phyloP scores from a whole-genome alignment of 2,113 vertebrate genomes.

The Macquaria ambigua region DNA sequence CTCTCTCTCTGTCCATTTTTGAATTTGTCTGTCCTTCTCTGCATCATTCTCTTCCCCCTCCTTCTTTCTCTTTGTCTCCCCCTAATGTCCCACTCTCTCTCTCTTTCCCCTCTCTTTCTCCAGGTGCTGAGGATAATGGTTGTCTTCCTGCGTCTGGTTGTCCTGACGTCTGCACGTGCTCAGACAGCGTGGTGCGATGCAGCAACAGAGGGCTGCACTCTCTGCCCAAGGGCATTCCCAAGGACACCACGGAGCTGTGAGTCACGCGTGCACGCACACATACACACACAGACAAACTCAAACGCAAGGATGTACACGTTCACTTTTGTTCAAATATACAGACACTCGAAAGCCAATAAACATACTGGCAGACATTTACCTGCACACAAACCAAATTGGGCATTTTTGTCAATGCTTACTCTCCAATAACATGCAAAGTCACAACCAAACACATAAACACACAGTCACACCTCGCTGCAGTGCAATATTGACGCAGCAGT shows the following conservation, averaged over 20 bases:
- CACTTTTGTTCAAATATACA: not conserved
- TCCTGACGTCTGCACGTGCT: conserved; percentile 93
- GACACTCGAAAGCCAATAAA: not conserved
- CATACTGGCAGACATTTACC: not conserved
- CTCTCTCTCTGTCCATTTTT: conserved; percentile 29
- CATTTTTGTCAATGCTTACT: conserved; percentile 13
- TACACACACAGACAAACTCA: not conserved
- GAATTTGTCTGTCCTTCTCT: conserved; percentile 30
- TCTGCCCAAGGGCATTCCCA: conserved; percentile 95
- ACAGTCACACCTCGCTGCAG: conserved; percentile 56
- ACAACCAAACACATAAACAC: conserved; percentile 21
- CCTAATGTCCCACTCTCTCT: not conserved
- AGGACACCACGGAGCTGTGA: conserved; percentile 98
- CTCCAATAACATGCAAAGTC: conserved; percentile 29
- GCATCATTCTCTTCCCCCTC: not conserved
- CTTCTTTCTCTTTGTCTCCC: not conserved
- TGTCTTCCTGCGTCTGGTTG: conserved; percentile 92
- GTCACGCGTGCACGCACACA: conserved; percentile 67
- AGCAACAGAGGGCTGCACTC: conserved; percentile 92
- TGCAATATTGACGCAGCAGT: conserved; percentile 62
- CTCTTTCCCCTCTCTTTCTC: conserved; percentile 26
- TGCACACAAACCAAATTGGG: conserved; percentile 13
- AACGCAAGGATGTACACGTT: not conserved
- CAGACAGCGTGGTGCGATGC: conserved; percentile 95
- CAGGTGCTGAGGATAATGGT: conserved; percentile 93